Base-by-base conservation (phyloP, 2,888 invertebrate genomes). In the Scotopteryx bipunctaria region DNA sequence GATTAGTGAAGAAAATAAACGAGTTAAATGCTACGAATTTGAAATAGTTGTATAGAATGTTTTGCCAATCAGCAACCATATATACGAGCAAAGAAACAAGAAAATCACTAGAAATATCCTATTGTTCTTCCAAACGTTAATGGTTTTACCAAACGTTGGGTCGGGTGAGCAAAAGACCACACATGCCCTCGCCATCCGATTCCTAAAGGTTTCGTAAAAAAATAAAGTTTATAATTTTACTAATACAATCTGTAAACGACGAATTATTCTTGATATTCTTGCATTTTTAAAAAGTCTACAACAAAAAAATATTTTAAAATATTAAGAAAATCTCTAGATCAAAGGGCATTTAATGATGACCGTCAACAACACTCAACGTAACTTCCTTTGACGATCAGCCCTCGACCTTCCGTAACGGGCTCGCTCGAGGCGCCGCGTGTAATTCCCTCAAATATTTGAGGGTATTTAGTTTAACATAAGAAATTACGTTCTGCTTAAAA, bases 351-450 rank as follows among this genome's bases (percentile, higher is more conserved):
- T 67, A 66, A 66, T 67, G 71, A 74, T 81, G 75, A 76, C 77
- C 78, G 74, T 75, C 76, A 71, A 73, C 75, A 78, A 71, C 76
- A 76, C 73, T 78, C 71, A 69, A 71, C 74, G 76, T 72, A 73
- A 72, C 69, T 74, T 71, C 70, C 78, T 82, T 82, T 83, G 80
- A 78, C 74, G 73, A 73, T 76, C 70, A 66, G 66, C 67, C 58
- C 74, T 74, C 67, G 59, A 64, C 66, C 68, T 68, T 66, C 63
- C 71, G 72, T 71, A 69, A 64, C 69, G 66, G 63, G 63, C 53
- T 64, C 61, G 71, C 71, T 71, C 54, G 52, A 69, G 69, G 69
- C 73, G 66, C 60, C 65, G 57, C 59, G 60, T 60, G 58, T 70
- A 71, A 63, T 62, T 69, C 60, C 58, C 60, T 63, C 56, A 66